Evolutionary conservation across 2,113 vertebrate species (phyloP).

Genomic region (Pachyramphus minor): DNA sequence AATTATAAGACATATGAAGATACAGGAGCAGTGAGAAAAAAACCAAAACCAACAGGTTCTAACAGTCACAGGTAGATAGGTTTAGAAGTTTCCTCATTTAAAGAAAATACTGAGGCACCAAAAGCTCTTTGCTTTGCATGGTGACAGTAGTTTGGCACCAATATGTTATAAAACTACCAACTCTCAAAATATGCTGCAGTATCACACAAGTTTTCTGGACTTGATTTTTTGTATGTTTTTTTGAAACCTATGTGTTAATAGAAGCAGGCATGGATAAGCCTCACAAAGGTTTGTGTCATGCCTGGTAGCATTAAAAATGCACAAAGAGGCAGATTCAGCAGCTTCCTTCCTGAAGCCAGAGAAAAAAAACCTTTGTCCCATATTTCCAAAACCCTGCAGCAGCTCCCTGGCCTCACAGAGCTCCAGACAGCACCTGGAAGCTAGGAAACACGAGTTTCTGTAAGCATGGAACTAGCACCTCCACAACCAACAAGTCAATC

Average conservation of each 20-base stretch:
- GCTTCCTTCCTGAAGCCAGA: neutral
- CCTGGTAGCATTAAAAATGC: neutral
- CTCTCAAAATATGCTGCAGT: neutral
- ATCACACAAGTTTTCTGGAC: neutral
- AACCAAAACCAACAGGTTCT: neutral
- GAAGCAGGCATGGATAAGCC: neutral
- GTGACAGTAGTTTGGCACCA: neutral
- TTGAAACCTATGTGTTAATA: accelerated
- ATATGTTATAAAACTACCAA: neutral
- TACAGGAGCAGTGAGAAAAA: neutral
- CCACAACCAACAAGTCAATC: neutral
- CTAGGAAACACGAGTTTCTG: neutral
- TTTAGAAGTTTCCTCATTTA: neutral
- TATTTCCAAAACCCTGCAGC: neutral
- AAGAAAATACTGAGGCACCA: neutral
- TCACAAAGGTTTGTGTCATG: neutral
- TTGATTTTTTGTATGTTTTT: neutral
- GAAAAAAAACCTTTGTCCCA: neutral
- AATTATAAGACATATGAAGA: neutral
- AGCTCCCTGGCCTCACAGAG: neutral
- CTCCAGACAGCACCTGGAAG: neutral
- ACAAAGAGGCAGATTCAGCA: neutral
- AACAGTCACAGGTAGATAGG: neutral
- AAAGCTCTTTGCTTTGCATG: neutral
- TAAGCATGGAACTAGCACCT: neutral